phyloP scores from a whole-genome alignment of 2,888 invertebrate species.

The Drosophila imparisetae region DNA sequence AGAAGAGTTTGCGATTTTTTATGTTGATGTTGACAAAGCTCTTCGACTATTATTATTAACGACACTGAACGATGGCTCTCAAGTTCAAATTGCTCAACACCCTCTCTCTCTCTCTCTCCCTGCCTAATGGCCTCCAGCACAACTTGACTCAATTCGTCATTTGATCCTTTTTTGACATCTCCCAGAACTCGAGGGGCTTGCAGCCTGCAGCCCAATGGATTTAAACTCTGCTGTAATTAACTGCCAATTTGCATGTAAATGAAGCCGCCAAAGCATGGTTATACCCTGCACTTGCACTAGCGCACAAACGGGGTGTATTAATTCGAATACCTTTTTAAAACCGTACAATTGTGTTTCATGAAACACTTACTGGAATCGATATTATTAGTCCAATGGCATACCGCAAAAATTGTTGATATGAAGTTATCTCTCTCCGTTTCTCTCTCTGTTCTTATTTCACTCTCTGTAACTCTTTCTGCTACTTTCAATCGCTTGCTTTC shows the following conservation, averaged over 20 bases:
- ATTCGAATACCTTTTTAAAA: background rate
- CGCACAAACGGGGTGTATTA: background rate
- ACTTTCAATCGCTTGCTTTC: background rate
- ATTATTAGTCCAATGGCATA: no score
- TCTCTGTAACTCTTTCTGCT: no score
- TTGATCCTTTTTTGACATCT: conserved; percentile 53
- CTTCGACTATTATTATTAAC: conserved; percentile 20
- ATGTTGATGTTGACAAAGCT: conserved; percentile 54
- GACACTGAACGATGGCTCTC: conserved; percentile 11
- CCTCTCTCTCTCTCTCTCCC: background rate
- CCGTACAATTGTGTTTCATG: no score
- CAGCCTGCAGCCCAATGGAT: conserved; percentile 13
- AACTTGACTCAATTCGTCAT: conserved; percentile 59
- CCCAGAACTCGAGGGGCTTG: background rate
- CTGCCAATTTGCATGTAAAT: conserved; percentile 64
- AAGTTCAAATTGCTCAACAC: conserved; percentile 27
- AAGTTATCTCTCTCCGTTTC: no score
- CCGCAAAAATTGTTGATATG: no score
- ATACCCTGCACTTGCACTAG: conserved; percentile 13
- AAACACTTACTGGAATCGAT: no score
- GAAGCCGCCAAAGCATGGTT: conserved; percentile 27
- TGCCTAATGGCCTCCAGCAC: conserved; percentile 13
- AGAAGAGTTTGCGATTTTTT: background rate
- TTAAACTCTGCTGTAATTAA: conserved; percentile 59
- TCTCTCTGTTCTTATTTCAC: background rate